These are phyloP conservation scores for Polyommatus iphigenia DNA, from an alignment of 2,888 invertebrate species.

Conservation along the genomic window DNA sequence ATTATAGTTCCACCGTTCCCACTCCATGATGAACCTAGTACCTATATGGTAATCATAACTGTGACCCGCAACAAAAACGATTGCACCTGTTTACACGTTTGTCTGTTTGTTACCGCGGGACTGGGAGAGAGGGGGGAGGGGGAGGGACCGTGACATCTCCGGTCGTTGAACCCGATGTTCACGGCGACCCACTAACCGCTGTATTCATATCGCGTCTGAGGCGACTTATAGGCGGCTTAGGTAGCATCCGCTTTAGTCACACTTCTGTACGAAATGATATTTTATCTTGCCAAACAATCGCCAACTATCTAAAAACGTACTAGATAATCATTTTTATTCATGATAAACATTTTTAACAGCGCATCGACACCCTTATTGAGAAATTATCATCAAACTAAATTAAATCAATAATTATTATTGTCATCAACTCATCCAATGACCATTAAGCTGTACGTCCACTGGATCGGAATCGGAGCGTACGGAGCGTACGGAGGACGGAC, in stretches of 20 bases:
- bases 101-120: slow-evolving; percentile 44
- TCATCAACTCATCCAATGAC: too few relatives aligned
- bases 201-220: slow-evolving; percentile 42
- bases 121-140: slow-evolving; percentile 35
- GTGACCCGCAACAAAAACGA: slow-evolving; percentile 13
- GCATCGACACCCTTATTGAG: too few relatives aligned
- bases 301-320: too few relatives aligned
- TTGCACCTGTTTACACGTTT: slow-evolving; percentile 40
- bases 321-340: too few relatives aligned
- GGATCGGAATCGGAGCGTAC: too few relatives aligned
- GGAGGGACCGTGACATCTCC: slow-evolving; percentile 65
- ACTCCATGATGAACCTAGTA: not conserved
- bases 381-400: too few relatives aligned
- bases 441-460: too few relatives aligned
- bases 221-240: not conserved
- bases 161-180: slow-evolving; percentile 69
- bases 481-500: too few relatives aligned
- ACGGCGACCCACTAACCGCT: slow-evolving; percentile 56
- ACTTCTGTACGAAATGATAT: too few relatives aligned
- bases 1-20: not conserved
- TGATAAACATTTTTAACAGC: too few relatives aligned
- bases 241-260: not conserved
- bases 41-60: slow-evolving; percentile 15
- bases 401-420: too few relatives aligned
- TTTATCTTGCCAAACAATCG: too few relatives aligned